These are phyloP conservation scores for Pelobates fuscus DNA, from an alignment of 2,113 vertebrate genomes.

Conservation along the genomic window DNA sequence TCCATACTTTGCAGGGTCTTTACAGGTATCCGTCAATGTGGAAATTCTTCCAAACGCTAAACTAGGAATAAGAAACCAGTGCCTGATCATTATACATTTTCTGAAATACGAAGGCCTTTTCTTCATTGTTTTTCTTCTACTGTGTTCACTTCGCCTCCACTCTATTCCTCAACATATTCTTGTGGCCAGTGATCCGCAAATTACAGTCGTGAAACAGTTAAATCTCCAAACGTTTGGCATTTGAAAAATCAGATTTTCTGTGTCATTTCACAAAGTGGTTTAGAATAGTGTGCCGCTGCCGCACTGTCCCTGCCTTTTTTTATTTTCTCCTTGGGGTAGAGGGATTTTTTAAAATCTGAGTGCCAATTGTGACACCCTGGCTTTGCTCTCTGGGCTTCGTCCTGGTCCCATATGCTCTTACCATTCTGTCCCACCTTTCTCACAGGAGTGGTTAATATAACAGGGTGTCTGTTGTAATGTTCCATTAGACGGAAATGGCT, in stretches of 20 bases:
- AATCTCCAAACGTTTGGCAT: no score
- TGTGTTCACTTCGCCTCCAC: no score
- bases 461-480: slow-evolving; percentile 42
- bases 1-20: neutral
- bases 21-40: neutral
- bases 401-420: slow-evolving; percentile 44
- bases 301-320: neutral
- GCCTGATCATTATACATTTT: neutral
- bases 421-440: slow-evolving; percentile 42
- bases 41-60: slow-evolving; percentile 1
- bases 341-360: neutral
- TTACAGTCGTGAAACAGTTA: no score
- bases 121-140: no score
- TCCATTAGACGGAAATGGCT: slow-evolving; percentile 35
- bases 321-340: neutral
- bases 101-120: neutral
- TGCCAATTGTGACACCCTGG: slow-evolving; percentile 49
- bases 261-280: neutral
- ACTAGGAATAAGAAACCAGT: neutral
- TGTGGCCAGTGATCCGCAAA: no score
- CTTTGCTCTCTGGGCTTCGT: slow-evolving; percentile 23
- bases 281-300: neutral
- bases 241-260: neutral
- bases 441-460: slow-evolving; percentile 30
- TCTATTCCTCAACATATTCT: no score